phyloP scores from a whole-genome alignment of 53 echinoderm and acorn worm species.

The Luidia sarsii region DNA sequence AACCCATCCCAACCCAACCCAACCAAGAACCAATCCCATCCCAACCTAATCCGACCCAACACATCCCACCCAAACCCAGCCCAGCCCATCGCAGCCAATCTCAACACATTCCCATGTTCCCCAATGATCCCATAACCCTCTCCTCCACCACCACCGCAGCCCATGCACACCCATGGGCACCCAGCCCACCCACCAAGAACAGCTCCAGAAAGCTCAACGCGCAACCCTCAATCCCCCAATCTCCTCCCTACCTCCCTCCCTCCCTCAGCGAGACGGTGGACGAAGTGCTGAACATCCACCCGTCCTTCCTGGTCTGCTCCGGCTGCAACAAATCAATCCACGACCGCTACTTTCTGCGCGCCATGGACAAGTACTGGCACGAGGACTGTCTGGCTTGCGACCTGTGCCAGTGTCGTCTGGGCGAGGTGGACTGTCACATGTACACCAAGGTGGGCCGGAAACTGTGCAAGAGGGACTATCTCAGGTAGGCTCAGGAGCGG shows the following conservation, averaged over 20 bases:
- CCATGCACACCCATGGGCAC: background rate
- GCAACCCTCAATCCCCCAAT: background rate
- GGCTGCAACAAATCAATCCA: slow-evolving; percentile 78
- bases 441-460: slow-evolving; percentile 89
- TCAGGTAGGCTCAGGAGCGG: slow-evolving; percentile 55
- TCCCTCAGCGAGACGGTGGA: slow-evolving; percentile 89
- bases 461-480: slow-evolving; percentile 89
- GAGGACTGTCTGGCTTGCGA: slow-evolving; percentile 94
- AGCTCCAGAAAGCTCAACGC: background rate
- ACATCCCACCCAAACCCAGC: too few species aligned
- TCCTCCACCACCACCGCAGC: background rate
- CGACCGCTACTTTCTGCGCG: slow-evolving; percentile 84
- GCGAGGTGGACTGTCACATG: slow-evolving; percentile 88
- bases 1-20: too few species aligned
- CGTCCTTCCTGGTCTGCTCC: slow-evolving; percentile 79
- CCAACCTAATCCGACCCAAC: background rate
- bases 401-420: slow-evolving; percentile 88
- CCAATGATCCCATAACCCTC: too few species aligned
- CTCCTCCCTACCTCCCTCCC: too few species aligned
- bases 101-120: too few species aligned
- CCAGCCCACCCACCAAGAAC: background rate
- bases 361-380: slow-evolving; percentile 92
- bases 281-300: slow-evolving; percentile 85
- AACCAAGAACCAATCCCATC: background rate
- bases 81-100: background rate